Conservation (phyloP, 1,140 invertebrate genomes). For the Bombus confusus region DNA sequence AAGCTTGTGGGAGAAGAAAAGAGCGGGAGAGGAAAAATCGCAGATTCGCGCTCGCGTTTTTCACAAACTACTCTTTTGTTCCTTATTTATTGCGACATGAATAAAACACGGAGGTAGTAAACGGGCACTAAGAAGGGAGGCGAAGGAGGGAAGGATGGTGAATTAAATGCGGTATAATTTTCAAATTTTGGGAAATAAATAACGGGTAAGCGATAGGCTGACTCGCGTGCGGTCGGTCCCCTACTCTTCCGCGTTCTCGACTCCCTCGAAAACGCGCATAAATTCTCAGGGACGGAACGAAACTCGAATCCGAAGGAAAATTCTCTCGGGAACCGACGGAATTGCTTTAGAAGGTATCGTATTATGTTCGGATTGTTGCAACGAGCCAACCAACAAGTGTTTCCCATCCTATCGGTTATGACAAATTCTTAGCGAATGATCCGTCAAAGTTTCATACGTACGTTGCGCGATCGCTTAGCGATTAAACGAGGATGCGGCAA, state of each 20-base stretch:
- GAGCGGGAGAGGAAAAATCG: neutral
- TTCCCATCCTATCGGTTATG: neutral
- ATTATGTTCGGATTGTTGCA: conserved; percentile 45
- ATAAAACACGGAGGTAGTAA: conserved; percentile 76
- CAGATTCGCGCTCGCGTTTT: conserved; percentile 67
- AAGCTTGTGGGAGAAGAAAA: too few relatives aligned
- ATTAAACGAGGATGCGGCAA: too few relatives aligned
- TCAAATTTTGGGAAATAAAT: conserved; percentile 82
- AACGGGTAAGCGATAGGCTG: conserved; percentile 81
- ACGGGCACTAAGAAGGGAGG: conserved; percentile 23
- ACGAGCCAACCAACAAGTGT: conserved; percentile 49
- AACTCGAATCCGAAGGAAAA: conserved; percentile 25
- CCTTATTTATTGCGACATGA: conserved; percentile 81
- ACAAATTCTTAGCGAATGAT: too few relatives aligned
- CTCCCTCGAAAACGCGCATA: conserved; percentile 69
- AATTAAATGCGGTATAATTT: conserved; percentile 82
- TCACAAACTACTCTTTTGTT: conserved; percentile 76
- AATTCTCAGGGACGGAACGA: conserved; percentile 63
- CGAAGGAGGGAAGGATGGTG: conserved; percentile 58
- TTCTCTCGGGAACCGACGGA: conserved; percentile 43
- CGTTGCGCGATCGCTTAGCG: too few relatives aligned
- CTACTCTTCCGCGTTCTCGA: conserved; percentile 44
- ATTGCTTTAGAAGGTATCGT: conserved; percentile 57
- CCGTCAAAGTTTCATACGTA: neutral
- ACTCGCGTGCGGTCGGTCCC: conserved; percentile 71